These are phyloP conservation scores for Nematopogon swammerdamellus DNA, from an alignment of 2,888 invertebrate genomes.

Conservation along the genomic window DNA sequence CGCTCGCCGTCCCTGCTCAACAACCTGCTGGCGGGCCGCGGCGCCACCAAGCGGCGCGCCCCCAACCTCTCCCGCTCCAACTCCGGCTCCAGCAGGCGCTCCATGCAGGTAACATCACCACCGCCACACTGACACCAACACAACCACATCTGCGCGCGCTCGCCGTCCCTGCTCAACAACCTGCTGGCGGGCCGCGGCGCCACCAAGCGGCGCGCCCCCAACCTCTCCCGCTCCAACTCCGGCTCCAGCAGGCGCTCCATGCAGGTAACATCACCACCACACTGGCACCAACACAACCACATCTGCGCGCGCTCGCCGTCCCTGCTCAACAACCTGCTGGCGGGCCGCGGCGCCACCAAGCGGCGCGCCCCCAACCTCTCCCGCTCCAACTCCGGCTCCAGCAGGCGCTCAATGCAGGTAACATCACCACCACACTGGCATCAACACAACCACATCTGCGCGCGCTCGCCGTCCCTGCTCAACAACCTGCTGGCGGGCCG, in stretches of 20 bases:
- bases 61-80: slow-evolving; percentile 87
- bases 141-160: slow-evolving; percentile 93
- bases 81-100: slow-evolving; percentile 82
- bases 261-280: too few species aligned
- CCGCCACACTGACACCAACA: too few species aligned
- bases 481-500: slow-evolving; percentile 89
- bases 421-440: too few species aligned
- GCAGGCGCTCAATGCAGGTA: slow-evolving; percentile 84
- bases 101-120: slow-evolving; percentile 72
- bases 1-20: slow-evolving; percentile 88
- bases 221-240: slow-evolving; percentile 85
- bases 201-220: slow-evolving; percentile 84
- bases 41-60: slow-evolving; percentile 86
- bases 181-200: slow-evolving; percentile 87
- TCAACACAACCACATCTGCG: slow-evolving; percentile 97
- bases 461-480: slow-evolving; percentile 88
- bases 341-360: slow-evolving; percentile 88
- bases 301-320: slow-evolving; percentile 89
- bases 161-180: slow-evolving; percentile 88
- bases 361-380: slow-evolving; percentile 84
- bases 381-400: slow-evolving; percentile 84
- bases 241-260: slow-evolving; percentile 82
- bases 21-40: slow-evolving; percentile 86
- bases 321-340: slow-evolving; percentile 84
- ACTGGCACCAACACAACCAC: too few species aligned